Base-by-base conservation (phyloP, 2,113 vertebrate genomes). In the Dromiciops gliroides region DNA sequence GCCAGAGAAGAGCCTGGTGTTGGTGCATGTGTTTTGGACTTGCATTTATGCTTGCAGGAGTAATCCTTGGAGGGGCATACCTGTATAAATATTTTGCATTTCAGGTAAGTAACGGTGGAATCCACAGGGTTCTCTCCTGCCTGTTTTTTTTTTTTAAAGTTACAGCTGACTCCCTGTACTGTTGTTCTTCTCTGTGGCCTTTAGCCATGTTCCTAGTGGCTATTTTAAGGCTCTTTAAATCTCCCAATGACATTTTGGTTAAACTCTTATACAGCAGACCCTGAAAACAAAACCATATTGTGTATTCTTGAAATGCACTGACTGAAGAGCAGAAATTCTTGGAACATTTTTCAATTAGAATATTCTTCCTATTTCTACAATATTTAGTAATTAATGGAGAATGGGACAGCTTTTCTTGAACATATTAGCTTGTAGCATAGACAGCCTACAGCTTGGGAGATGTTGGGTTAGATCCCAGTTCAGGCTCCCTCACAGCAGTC, bases 11-110 rank as follows among this genome's bases (percentile, higher is more conserved):
- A 92, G 98, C 99, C 92, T 99, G 99, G 99, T 99, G 99, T 97
- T 99, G 99, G 99, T 99, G 99, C 98, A 99, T 99, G 99, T 99
- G 99, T 95, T 99, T 99, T 67, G 99, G 99, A 49, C 91, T 99
- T 93, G 99, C 99, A 52, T 99, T 99, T 92, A 99, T 99, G 99
- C 98, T 99, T 94, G 99, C 99, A 7, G 99, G 99, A 0, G 98
- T 99, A 95, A 99, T 99, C 95, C 99, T 99, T 0, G 99, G 99
- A 7, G 99, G 99, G 96, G 99, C 98, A 51, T 99, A 99, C 97
- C 98, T 99, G 91, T 99, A 99, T 98, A 99, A 98, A 97, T 99
- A 99, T 95, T 99, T 99, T 97, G 96, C 98, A 96, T 97, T 98
- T 96, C 99, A 99, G 98, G 99, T 99, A 98, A 99, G 98, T 96